Evolutionary conservation across 2,888 invertebrate species (phyloP).

Genomic region (Oasisia sp.): DNA sequence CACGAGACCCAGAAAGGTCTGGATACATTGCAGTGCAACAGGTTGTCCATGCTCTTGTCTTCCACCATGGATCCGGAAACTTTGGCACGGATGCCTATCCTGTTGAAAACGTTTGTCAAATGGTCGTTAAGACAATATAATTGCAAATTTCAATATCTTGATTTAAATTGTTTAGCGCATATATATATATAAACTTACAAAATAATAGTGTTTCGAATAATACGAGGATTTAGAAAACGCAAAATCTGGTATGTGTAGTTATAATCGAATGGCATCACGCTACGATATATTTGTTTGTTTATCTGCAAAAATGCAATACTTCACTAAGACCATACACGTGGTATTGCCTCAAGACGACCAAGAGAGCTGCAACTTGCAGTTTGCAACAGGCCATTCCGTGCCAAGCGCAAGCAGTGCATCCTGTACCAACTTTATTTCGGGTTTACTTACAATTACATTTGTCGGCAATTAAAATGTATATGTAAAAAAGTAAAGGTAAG

Average conservation of each 20-base stretch:
- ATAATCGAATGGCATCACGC: background rate
- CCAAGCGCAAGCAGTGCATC: no score
- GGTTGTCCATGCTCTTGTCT: background rate
- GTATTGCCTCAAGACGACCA: no score
- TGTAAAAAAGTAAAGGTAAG: no score
- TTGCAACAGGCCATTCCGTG: no score
- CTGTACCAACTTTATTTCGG: no score
- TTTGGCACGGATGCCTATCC: background rate
- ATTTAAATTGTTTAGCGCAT: background rate
- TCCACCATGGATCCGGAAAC: background rate
- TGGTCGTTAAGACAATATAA: background rate
- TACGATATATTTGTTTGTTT: background rate
- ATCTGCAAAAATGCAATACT: no score
- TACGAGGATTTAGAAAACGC: background rate
- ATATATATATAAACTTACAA: background rate
- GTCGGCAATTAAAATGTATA: no score
- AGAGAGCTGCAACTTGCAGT: no score
- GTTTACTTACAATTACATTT: no score
- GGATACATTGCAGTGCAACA: constrained; percentile 2
- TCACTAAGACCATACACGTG: no score
- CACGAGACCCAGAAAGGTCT: background rate
- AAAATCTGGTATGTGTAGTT: background rate
- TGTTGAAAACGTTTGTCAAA: background rate
- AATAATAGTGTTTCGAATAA: background rate
- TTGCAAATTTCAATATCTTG: background rate